These are phyloP conservation scores for Toxostoma redivivum DNA, from an alignment of 2,113 vertebrate genomes.

Conservation along the genomic window DNA sequence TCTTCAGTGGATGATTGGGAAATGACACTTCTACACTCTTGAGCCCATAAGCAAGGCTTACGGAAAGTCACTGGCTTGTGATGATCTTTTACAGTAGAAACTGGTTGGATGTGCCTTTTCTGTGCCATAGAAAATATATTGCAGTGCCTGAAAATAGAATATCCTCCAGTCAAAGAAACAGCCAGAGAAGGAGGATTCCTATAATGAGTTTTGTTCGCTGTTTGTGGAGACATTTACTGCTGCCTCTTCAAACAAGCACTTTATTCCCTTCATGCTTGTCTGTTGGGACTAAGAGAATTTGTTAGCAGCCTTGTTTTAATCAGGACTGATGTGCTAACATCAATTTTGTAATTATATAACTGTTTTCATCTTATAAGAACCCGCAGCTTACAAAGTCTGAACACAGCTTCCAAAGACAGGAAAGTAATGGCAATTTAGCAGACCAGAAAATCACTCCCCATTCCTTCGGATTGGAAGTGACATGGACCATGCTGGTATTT, in stretches of 20 bases:
- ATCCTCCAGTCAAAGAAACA: neutral
- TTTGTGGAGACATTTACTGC: neutral
- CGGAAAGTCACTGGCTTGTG: neutral
- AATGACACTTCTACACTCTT: neutral
- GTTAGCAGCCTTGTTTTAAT: constrained; percentile 36
- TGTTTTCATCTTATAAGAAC: constrained; percentile 18
- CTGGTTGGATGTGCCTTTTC: neutral
- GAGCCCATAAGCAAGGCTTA: neutral
- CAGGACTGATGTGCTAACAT: neutral
- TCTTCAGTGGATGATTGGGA: neutral
- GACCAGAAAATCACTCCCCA: neutral
- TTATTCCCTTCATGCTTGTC: constrained; percentile 6
- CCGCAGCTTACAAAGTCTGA: neutral
- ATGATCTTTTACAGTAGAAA: neutral
- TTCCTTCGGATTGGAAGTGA: neutral
- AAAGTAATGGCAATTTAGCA: neutral
- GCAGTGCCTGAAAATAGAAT: neutral
- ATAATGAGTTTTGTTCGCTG: neutral
- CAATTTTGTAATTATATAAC: constrained; percentile 6
- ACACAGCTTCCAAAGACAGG: neutral
- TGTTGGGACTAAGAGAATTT: constrained; percentile 15
- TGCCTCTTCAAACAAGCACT: neutral
- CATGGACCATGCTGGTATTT: neutral
- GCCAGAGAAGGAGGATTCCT: neutral
- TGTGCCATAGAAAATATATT: neutral